Base-by-base conservation (phyloP, 2,113 vertebrate genomes). In the Cheilinus undulatus region DNA sequence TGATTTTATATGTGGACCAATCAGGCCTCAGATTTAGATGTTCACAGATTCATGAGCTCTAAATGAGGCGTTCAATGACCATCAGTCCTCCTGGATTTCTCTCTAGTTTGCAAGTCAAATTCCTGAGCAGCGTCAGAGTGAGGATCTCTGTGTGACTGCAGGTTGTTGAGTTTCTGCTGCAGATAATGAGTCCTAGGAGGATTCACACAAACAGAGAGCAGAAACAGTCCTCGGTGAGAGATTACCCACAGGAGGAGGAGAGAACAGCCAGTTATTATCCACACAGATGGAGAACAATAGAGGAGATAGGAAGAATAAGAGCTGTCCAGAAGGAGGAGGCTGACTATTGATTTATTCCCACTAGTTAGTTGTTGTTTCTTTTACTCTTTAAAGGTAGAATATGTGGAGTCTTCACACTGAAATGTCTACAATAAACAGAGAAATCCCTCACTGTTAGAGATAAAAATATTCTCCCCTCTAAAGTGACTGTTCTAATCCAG, bases 101-200 rank as follows among this genome's bases (percentile, higher is more conserved):
- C 23, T 4, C 22, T 40, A 17, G 4, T 59, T 69, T 49, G 53
- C 30, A 49, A 58, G 27, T 58, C 43, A 40, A 69, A 59, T 50
- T 49, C 17, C 4, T 36, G 23, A 15, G 42, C 53, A 48, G 53
- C 7, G 1, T 22, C 36, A 22, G 19, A 7, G 22, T 50, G 24
- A 61, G 28, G 28, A 22, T 5, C 13, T 32, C 6, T 30, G 26
- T 46, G 9, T 7, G 13, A 4, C 49, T 67, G 19, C 34, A 23
- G 24, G 17, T 42, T n/a, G 62, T 15, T 30, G 23, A 62, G 60
- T 49, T 30, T 28, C 38, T 22, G 63, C 38, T 42, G 38, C 38
- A 17, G 38, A 17, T 42, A 14, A 19, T 50, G 38, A 53, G 58
- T 53, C 69, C 32, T 3, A 23, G 5, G 69, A 82, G 48, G 32